Evolutionary conservation across 2,113 vertebrate genomes (phyloP).

Genomic region (Physeter macrocephalus): DNA sequence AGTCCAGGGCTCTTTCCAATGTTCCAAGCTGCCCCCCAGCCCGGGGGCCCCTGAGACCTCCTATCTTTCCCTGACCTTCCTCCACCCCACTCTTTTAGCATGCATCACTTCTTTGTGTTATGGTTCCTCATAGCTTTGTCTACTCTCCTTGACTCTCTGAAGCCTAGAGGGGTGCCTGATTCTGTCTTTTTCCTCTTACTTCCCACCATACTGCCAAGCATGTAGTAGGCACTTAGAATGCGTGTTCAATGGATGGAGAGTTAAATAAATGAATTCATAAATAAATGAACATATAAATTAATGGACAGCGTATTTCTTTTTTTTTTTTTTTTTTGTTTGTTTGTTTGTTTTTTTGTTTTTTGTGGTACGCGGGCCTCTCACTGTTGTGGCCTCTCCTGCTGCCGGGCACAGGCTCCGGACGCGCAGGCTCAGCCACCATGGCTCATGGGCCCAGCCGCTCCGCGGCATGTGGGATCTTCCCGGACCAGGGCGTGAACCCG

Average conservation of each 20-base stretch:
- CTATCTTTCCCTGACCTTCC: not conserved
- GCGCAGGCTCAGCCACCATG: no score
- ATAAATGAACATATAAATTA: not conserved
- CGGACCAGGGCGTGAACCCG: no score
- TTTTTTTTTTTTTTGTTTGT: no score
- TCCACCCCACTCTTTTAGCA: not conserved
- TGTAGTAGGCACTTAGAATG: not conserved
- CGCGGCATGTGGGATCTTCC: no score
- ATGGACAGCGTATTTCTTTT: not conserved
- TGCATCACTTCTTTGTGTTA: not conserved
- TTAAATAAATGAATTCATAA: not conserved
- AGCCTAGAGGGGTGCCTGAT: not conserved
- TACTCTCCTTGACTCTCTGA: not conserved
- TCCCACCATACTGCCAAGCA: not conserved
- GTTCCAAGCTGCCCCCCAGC: no score
- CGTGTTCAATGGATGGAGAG: not conserved
- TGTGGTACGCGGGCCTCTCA: no score
- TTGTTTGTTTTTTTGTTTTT: no score
- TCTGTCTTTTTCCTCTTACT: not conserved
- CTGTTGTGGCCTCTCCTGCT: no score
- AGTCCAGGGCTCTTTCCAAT: not conserved
- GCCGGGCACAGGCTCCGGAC: no score
- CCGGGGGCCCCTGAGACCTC: not conserved
- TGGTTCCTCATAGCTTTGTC: not conserved
- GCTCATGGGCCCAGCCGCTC: no score